These are phyloP conservation scores for Abscondita cerata DNA, from an alignment of 2,888 invertebrate genomes.

Conservation along the genomic window DNA sequence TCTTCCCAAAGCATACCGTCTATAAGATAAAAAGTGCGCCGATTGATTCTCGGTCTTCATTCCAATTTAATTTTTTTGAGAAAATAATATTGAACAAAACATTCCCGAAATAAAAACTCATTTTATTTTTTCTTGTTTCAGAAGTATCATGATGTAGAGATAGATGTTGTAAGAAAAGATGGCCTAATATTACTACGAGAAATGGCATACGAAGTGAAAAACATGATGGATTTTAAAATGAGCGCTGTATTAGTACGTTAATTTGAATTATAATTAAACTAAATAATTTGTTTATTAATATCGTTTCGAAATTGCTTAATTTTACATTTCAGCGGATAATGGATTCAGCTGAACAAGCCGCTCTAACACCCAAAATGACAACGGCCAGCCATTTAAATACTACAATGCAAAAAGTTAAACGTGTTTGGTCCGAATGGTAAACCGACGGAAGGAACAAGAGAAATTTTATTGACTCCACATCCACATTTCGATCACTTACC, in stretches of 20 bases:
- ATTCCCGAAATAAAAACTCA: too few relatives aligned
- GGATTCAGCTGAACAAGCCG: slow-evolving; percentile 90
- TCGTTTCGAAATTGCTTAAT: not conserved
- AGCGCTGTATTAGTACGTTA: slow-evolving; percentile 90
- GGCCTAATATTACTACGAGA: slow-evolving; percentile 85
- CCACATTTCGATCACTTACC: slow-evolving; percentile 87
- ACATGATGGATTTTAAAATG: slow-evolving; percentile 92
- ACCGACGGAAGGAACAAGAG: slow-evolving; percentile 72
- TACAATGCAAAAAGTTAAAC: slow-evolving; percentile 84
- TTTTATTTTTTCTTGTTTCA: slow-evolving; percentile 63
- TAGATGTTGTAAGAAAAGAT: slow-evolving; percentile 82
- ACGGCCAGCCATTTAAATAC: slow-evolving; percentile 65
- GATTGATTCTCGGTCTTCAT: too few relatives aligned
- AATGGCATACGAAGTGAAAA: slow-evolving; percentile 89
- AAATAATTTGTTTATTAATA: not conserved
- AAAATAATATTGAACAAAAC: too few relatives aligned
- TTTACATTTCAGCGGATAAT: slow-evolving; percentile 75
- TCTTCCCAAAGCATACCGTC: too few relatives aligned
- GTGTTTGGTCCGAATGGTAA: slow-evolving; percentile 79
- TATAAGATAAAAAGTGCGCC: too few relatives aligned
- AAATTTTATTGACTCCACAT: slow-evolving; percentile 76
- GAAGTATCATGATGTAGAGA: slow-evolving; percentile 82
- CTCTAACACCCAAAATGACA: slow-evolving; percentile 68
- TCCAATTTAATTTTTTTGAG: too few relatives aligned
- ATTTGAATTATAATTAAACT: not conserved